phyloP scores from a whole-genome alignment of 2,797 vertebrate genomes.

The Zalophus californianus region DNA sequence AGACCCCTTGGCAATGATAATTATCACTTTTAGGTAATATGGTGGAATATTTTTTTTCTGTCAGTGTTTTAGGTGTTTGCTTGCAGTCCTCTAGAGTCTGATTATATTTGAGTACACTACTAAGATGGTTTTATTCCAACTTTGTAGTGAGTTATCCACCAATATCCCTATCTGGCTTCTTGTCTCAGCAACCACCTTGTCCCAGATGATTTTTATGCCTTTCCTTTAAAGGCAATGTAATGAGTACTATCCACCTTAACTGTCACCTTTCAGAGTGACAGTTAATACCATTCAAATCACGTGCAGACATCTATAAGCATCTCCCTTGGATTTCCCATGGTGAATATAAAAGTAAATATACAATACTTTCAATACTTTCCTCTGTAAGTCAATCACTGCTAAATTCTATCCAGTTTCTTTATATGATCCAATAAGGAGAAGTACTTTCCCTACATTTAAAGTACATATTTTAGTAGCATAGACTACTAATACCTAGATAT shows the following conservation, averaged over 20 bases:
- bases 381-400: constrained; percentile 46
- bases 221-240: not conserved
- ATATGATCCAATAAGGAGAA: constrained; percentile 34
- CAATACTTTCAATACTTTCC: not conserved
- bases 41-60: not conserved
- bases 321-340: not conserved
- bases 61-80: not conserved
- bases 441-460: not conserved
- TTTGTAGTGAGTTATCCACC: not conserved
- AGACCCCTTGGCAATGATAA: not conserved
- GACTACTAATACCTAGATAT: not conserved
- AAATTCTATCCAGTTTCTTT: constrained; percentile 52
- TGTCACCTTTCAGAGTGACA: not conserved
- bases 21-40: not conserved
- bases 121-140: not conserved
- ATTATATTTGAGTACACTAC: not conserved
- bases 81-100: not conserved
- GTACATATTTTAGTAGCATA: not conserved
- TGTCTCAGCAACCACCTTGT: not conserved
- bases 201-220: not conserved
- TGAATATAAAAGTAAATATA: constrained; percentile 55
- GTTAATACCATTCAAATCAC: constrained; percentile 42
- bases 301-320: constrained; percentile 17
- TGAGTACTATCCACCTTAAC: not conserved
- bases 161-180: not conserved